Evolutionary conservation across 2,113 vertebrate species (phyloP).

Genomic region (Cyrtonyx montezumae): DNA sequence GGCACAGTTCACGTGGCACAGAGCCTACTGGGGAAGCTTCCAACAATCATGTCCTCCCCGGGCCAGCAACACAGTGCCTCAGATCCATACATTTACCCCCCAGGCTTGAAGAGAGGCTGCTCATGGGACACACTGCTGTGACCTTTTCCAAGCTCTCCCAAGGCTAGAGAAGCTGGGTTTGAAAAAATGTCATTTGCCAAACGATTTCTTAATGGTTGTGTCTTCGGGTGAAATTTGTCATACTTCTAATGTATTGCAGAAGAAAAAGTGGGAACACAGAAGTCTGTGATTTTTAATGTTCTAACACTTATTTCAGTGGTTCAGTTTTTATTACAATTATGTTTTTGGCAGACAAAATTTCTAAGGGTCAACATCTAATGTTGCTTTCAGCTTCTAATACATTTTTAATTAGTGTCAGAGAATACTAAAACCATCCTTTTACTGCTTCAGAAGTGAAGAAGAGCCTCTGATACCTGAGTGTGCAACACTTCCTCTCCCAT

Average conservation of each 20-base stretch:
- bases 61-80: background rate
- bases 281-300: constrained; percentile 35
- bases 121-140: background rate
- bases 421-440: background rate
- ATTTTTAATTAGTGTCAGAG: constrained; percentile 14
- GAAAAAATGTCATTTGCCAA: constrained; percentile 34
- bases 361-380: constrained; percentile 9
- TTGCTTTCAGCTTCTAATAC: constrained; percentile 16
- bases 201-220: constrained; percentile 36
- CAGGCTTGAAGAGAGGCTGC: background rate
- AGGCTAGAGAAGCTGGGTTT: constrained; percentile 28
- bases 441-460: background rate
- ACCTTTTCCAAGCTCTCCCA: constrained; percentile 34
- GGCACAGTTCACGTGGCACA: background rate
- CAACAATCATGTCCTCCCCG: background rate
- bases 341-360: background rate
- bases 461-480: background rate
- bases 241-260: constrained; percentile 25
- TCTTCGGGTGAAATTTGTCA: background rate
- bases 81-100: constrained; percentile 6
- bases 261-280: constrained; percentile 20
- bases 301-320: constrained; percentile 22
- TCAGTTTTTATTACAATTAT: constrained; percentile 44
- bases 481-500: background rate
- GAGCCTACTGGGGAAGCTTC: background rate